Evolutionary conservation across 92 coral and sea anemone genomes (phyloP).

Genomic region (Bergia puertoricense): DNA sequence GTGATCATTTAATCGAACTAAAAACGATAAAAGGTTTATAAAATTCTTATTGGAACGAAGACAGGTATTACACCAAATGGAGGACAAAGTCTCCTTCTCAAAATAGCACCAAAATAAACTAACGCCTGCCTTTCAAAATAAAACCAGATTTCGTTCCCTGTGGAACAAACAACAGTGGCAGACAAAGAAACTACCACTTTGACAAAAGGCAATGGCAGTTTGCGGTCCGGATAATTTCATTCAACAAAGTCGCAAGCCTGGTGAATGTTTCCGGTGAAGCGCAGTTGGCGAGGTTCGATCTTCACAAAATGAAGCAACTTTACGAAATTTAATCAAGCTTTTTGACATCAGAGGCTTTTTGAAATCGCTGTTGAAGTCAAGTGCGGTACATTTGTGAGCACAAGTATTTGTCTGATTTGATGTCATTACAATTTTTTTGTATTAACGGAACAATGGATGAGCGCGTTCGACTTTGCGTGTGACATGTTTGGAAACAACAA

Average conservation of each 20-base stretch:
- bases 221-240: background rate
- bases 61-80: background rate
- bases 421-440: background rate
- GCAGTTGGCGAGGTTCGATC: background rate
- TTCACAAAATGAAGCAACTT: background rate
- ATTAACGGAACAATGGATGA: background rate
- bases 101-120: background rate
- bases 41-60: background rate
- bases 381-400: background rate
- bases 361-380: background rate
- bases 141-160: background rate
- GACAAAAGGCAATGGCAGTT: background rate
- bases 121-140: background rate
- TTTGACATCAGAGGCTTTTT: background rate
- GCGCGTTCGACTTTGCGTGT: background rate
- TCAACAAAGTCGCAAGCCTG: slow-evolving; percentile 6
- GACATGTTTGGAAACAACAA: slow-evolving; percentile 22
- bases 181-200: background rate
- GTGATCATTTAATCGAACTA: slow-evolving; percentile 1
- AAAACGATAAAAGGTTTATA: background rate
- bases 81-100: background rate
- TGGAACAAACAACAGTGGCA: background rate
- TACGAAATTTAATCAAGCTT: background rate
- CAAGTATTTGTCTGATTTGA: background rate
- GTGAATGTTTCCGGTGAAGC: slow-evolving; percentile 5